These are phyloP conservation scores for Trichogramma evanescens DNA, from an alignment of 2,888 invertebrate genomes.

Conservation along the genomic window DNA sequence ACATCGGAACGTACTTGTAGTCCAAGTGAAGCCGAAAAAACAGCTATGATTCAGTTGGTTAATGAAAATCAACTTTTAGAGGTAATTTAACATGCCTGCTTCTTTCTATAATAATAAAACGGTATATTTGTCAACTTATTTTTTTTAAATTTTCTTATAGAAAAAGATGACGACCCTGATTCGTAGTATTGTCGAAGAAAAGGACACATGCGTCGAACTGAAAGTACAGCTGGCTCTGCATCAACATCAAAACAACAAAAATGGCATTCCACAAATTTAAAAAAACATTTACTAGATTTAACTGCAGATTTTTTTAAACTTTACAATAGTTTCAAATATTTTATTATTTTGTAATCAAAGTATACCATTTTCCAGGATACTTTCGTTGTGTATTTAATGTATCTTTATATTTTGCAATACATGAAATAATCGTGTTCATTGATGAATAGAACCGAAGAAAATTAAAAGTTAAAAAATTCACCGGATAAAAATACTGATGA, in stretches of 20 bases:
- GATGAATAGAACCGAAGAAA: slow-evolving; percentile 4
- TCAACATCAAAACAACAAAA: slow-evolving; percentile 35
- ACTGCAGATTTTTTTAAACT: neutral
- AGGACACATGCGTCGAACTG: slow-evolving; percentile 64
- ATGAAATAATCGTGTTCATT: neutral
- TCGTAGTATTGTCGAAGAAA: slow-evolving; percentile 66
- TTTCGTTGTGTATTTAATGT: neutral
- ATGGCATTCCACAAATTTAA: slow-evolving; percentile 11
- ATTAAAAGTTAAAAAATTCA: neutral
- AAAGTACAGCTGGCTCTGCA: slow-evolving; percentile 63
- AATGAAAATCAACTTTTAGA: slow-evolving; percentile 63
- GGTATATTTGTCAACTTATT: neutral
- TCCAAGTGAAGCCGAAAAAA: slow-evolving; percentile 51
- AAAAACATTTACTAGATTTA: neutral
- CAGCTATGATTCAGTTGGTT: slow-evolving; percentile 48
- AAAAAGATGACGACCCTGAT: slow-evolving; percentile 61
- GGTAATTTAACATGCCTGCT: slow-evolving; percentile 28
- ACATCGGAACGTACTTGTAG: slow-evolving; percentile 32
- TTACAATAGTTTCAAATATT: too few relatives aligned
- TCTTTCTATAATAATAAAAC: neutral
- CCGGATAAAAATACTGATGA: neutral
- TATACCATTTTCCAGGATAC: neutral
- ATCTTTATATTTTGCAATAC: too few relatives aligned
- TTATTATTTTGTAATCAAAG: too few relatives aligned
- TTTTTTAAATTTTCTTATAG: slow-evolving; percentile 26